Evolutionary conservation across 2,113 vertebrate species (phyloP).

Genomic region (Platichthys stellatus): DNA sequence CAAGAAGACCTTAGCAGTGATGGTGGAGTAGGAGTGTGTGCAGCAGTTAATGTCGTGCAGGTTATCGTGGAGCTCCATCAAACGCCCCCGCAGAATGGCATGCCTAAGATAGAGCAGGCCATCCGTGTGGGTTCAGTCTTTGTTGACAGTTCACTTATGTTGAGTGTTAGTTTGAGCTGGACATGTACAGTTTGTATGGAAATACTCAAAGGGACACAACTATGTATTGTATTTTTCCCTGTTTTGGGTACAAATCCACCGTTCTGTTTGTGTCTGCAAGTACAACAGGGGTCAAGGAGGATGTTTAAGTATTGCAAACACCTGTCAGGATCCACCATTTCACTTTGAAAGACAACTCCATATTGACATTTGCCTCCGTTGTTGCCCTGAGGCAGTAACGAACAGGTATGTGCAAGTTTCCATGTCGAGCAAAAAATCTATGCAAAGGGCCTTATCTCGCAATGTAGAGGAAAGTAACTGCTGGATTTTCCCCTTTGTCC

Average conservation of each 20-base stretch:
- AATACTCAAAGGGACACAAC: too few species aligned
- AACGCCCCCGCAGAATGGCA: slow-evolving; percentile 13
- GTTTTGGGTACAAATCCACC: too few species aligned
- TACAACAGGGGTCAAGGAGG: slow-evolving; percentile 15
- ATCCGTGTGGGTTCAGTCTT: not conserved
- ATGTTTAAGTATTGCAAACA: slow-evolving; percentile 2
- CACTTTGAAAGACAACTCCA: slow-evolving; percentile 8
- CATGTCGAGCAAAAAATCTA: not conserved
- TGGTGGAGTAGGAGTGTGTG: not conserved
- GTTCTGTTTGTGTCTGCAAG: not conserved
- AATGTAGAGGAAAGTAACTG: too few species aligned
- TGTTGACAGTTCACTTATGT: slow-evolving; percentile 35
- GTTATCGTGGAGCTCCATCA: slow-evolving; percentile 27
- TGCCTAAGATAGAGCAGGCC: not conserved
- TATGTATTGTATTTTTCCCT: too few species aligned
- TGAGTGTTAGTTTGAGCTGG: slow-evolving; percentile 7
- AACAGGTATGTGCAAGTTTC: not conserved
- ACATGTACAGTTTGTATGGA: not conserved
- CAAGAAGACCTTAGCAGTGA: slow-evolving; percentile 27
- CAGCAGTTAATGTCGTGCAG: slow-evolving; percentile 40
- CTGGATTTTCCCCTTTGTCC: too few species aligned
- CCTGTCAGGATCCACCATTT: not conserved
- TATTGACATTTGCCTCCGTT: not conserved
- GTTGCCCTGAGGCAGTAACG: slow-evolving; percentile 2
- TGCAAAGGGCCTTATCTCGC: too few species aligned